Conservation (phyloP, 2,888 invertebrate genomes). For the Thalpophila matura region DNA sequence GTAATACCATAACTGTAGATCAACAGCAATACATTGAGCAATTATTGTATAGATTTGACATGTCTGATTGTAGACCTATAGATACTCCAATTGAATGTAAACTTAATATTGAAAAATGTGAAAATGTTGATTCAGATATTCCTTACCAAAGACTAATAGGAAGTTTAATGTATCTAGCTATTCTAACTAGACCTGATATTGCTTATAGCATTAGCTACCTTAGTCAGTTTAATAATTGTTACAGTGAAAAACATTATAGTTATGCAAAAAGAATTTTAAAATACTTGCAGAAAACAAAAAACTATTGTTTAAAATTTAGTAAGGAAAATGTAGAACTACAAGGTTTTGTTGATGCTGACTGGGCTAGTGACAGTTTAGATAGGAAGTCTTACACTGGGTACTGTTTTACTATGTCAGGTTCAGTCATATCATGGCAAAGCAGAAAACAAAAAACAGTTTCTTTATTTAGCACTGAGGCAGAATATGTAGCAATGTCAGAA, state of each 20-base stretch:
- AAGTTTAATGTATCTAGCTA: conserved; percentile 2
- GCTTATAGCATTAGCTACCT: not conserved
- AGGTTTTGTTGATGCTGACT: conserved; percentile 25
- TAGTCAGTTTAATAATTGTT: conserved; percentile 4
- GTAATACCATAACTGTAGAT: not conserved
- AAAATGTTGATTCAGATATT: not conserved
- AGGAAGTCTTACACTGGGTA: conserved; percentile 13
- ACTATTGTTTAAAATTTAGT: conserved; percentile 5
- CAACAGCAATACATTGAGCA: not conserved
- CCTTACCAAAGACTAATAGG: conserved; percentile 8
- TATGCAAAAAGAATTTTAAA: not conserved
- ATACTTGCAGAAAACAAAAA: conserved; percentile 3
- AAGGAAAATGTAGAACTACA: not conserved
- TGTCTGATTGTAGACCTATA: not conserved
- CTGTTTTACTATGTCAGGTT: conserved; percentile 7
- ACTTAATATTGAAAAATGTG: not conserved
- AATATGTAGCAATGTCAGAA: conserved; percentile 27
- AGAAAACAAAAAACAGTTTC: conserved; percentile 18
- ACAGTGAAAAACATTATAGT: not conserved
- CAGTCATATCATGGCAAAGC: conserved; percentile 17
- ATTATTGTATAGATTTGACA: not conserved
- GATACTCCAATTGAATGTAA: conserved; percentile 5
- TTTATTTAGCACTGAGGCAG: conserved; percentile 17
- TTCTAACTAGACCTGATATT: conserved; percentile 4
- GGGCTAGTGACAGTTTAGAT: not conserved